These are phyloP conservation scores for Danio aesculapii DNA, from an alignment of 2,797 vertebrate genomes.

Conservation along the genomic window DNA sequence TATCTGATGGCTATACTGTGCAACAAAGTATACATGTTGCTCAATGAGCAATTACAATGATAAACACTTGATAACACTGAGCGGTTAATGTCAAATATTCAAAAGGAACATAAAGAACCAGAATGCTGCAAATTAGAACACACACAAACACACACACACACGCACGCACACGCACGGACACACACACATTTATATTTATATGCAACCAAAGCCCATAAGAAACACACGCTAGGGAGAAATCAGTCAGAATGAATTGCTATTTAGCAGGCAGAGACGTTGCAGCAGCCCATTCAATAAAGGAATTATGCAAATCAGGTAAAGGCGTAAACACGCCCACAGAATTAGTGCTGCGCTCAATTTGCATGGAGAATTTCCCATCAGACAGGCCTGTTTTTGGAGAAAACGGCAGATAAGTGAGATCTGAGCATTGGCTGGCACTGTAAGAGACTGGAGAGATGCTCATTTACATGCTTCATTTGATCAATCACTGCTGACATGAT, in stretches of 20 bases:
- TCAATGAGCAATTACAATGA: neutral
- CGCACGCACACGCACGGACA: too few species aligned
- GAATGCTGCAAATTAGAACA: neutral
- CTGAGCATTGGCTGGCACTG: neutral
- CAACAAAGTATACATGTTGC: neutral
- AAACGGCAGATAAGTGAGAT: neutral
- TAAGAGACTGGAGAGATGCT: neutral
- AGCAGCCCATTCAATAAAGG: conserved; percentile 9
- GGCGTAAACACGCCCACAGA: conserved; percentile 1
- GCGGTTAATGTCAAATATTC: neutral
- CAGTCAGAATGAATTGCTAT: neutral
- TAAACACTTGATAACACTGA: neutral
- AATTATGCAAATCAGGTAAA: conserved; percentile 28
- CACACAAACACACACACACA: too few species aligned
- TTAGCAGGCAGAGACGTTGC: neutral
- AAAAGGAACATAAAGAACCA: neutral
- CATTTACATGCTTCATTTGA: neutral
- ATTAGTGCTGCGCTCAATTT: neutral
- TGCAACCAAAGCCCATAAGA: conserved; percentile 1
- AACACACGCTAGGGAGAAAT: neutral
- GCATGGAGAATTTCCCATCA: neutral
- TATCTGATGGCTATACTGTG: neutral
- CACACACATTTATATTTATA: too few species aligned
- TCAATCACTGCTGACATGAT: neutral
- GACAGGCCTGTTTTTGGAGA: neutral